Evolutionary conservation across 2,797 vertebrate genomes (phyloP).

Genomic region (Hippocampus kuda): DNA sequence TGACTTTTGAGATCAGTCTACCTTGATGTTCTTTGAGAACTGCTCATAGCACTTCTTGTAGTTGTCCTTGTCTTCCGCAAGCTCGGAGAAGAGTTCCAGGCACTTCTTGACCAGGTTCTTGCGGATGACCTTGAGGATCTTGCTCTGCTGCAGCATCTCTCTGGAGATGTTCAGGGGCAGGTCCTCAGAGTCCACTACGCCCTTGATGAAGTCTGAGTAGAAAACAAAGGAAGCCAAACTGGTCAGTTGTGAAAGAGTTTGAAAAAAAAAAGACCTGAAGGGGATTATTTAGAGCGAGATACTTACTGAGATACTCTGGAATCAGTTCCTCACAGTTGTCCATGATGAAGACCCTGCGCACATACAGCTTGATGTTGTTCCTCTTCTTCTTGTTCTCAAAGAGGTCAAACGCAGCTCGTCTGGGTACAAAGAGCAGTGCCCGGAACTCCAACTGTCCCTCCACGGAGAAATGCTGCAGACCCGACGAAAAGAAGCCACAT

Average conservation of each 20-base stretch:
- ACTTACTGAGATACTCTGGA: slow-evolving; percentile 93
- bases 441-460: slow-evolving; percentile 88
- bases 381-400: slow-evolving; percentile 90
- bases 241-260: not conserved
- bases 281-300: not conserved
- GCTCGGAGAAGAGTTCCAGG: slow-evolving; percentile 83
- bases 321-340: slow-evolving; percentile 96
- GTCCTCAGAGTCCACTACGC: slow-evolving; percentile 91
- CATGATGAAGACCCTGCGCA: slow-evolving; percentile 95
- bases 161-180: slow-evolving; percentile 92
- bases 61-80: slow-evolving; percentile 87
- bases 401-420: slow-evolving; percentile 82
- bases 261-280: not conserved
- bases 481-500: slow-evolving; percentile 5
- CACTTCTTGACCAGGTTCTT: slow-evolving; percentile 98
- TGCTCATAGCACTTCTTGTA: slow-evolving; percentile 90
- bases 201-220: slow-evolving; percentile 81
- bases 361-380: slow-evolving; percentile 92
- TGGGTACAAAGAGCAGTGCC: slow-evolving; percentile 81
- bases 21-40: slow-evolving; percentile 92
- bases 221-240: slow-evolving; percentile 6
- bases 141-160: slow-evolving; percentile 97
- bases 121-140: slow-evolving; percentile 93
- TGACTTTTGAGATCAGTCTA: slow-evolving; percentile 29
- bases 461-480: slow-evolving; percentile 65